phyloP scores from a whole-genome alignment of 2,113 vertebrate species.

The Ammodytes marinus region DNA sequence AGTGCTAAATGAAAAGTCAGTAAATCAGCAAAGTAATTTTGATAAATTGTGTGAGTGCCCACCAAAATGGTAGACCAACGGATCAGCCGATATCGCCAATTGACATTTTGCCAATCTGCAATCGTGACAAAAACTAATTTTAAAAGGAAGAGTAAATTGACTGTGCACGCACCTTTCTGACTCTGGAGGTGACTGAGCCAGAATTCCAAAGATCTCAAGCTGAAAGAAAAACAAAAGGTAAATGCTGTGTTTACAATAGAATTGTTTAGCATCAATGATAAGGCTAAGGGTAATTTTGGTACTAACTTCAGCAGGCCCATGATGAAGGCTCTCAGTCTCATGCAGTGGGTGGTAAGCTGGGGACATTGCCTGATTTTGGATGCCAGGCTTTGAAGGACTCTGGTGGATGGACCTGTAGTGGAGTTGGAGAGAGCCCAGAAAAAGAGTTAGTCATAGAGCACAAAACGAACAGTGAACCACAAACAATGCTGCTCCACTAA shows the following conservation, averaged over 20 bases:
- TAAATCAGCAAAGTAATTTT: neutral
- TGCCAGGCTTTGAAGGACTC: conserved; percentile 89
- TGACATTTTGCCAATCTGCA: neutral
- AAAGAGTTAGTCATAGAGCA: neutral
- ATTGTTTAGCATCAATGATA: neutral
- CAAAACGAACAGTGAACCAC: neutral
- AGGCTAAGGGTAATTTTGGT: neutral
- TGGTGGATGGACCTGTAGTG: conserved; percentile 90
- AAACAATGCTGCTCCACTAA: neutral
- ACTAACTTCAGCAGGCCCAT: conserved; percentile 97
- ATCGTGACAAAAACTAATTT: neutral
- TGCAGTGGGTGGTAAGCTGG: conserved; percentile 90
- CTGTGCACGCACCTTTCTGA: conserved; percentile 87
- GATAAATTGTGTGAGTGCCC: no score
- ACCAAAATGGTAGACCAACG: neutral
- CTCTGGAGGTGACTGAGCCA: conserved; percentile 95
- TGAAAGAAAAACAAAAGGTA: conserved; percentile 67
- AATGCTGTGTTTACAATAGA: neutral
- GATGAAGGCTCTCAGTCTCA: conserved; percentile 95
- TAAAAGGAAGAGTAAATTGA: neutral
- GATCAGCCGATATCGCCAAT: neutral
- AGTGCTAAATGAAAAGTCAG: neutral
- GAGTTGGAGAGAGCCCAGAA: neutral
- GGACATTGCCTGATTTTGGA: conserved; percentile 90
- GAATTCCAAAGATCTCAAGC: conserved; percentile 93